Percentiles rank a stretch among this genome's conserved stretches.
Conservation (phyloP, 2,888 invertebrate species). For the Laspeyria flexula region DNA sequence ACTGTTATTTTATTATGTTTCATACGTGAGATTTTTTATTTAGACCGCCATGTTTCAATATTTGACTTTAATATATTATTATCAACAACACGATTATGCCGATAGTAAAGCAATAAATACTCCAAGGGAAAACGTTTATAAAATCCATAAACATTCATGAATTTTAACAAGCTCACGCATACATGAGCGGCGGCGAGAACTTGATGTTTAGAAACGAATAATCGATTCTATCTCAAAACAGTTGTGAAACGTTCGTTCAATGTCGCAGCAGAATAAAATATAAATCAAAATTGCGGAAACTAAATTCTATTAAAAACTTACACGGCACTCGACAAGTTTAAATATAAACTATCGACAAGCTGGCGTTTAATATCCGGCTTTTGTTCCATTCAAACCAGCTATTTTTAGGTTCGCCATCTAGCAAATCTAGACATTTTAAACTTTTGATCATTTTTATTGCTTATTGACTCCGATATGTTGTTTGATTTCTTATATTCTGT, state of each 20-base stretch:
- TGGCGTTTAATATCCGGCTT: slow-evolving; percentile 49
- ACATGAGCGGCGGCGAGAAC: neutral
- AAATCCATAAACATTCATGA: slow-evolving; percentile 10
- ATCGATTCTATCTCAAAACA: neutral
- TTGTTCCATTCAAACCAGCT: slow-evolving; percentile 31
- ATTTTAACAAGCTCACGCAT: slow-evolving; percentile 6
- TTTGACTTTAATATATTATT: slow-evolving; percentile 3
- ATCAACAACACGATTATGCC: slow-evolving; percentile 1
- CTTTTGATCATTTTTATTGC: slow-evolving; percentile 30
- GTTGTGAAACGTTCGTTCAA: slow-evolving; percentile 4
- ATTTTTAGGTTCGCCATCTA: slow-evolving; percentile 28
- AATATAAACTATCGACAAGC: slow-evolving; percentile 39
- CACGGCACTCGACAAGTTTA: slow-evolving; percentile 34
- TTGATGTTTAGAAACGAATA: slow-evolving; percentile 5
- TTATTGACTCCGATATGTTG: slow-evolving; percentile 5
- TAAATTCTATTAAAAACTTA: slow-evolving; percentile 40
- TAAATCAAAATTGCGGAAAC: slow-evolving; percentile 31
- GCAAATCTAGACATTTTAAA: slow-evolving; percentile 29
- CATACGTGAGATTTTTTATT: too few relatives aligned
- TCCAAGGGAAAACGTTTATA: slow-evolving; percentile 5
- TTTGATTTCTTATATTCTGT: slow-evolving; percentile 1
- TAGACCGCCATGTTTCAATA: neutral
- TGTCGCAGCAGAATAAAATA: slow-evolving; percentile 15
- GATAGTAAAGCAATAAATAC: slow-evolving; percentile 6
- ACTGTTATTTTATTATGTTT: too few relatives aligned